Base-by-base conservation (phyloP, 2,888 invertebrate species). In the Pinctada fucata region DNA sequence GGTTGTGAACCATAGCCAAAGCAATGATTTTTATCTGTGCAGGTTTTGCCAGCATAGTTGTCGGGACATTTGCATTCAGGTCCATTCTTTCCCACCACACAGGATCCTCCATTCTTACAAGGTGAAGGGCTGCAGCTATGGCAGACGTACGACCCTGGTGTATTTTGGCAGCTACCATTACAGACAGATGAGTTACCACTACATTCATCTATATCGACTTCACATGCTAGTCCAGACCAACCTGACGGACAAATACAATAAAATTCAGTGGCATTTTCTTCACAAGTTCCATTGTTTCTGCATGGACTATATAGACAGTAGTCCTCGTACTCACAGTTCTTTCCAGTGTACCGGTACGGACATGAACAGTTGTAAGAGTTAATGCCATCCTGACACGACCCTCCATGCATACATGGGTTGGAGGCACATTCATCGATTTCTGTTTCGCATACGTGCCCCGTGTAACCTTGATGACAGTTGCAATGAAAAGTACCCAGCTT, bases 391-490 rank as follows among this genome's bases (percentile, higher is more conserved):
- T 31, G 31, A 13, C 77, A 77, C 58, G 47, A 72, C 3, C 72
- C 77, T 10, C 49, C 72, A 31, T 93, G 92, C 89, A 96, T 95
- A 10, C 95, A 94, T 2, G 91, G 91, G 65, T 87, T 90, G 3
- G 86, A 85, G 47, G 83, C 83, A 78, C 93, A 93, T 66, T 91
- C 90, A 79, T 92, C 89, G 52, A 88, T 86, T 76, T 92, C 90
- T 31, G 78, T 82, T 83, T 97, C 96, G 93, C 98, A 92, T 83
- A 96, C 96, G 72, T 93, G 91, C 10, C 98, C 97, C 69, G 95
- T 94, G 93, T 94, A 97, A 8, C 97, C 97, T 10, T 95, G 93
- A 1, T 95, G 95, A 88, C 98, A 98, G 3, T 47, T 58, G 3
- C 75, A 75, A n/a, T 45, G 47, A 51, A 45, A 75, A 48, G 63